Evolutionary conservation across 2,888 invertebrate species (phyloP).

Genomic region (Blera fallax): DNA sequence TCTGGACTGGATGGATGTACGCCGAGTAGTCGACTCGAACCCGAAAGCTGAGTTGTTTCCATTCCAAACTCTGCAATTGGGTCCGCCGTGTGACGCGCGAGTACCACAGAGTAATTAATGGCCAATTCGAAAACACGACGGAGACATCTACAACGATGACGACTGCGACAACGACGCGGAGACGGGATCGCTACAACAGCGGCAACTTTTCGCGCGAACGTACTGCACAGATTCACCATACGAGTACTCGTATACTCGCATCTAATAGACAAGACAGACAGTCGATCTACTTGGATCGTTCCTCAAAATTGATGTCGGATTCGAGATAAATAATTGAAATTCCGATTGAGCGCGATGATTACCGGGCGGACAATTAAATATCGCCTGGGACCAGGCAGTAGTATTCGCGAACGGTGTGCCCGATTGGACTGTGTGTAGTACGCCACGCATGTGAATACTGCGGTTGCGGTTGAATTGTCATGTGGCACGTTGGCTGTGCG

Average conservation of each 20-base stretch:
- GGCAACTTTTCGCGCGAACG: conserved; percentile 33
- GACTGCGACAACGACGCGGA: conserved; percentile 54
- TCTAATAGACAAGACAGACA: conserved; percentile 63
- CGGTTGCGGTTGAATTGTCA: conserved; percentile 67
- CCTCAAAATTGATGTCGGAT: conserved; percentile 70
- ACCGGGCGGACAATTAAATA: conserved; percentile 69
- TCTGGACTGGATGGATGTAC: conserved; percentile 15
- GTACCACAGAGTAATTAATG: conserved; percentile 68
- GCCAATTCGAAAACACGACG: conserved; percentile 72
- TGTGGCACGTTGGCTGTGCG: conserved; percentile 63
- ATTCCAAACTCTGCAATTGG: conserved; percentile 26
- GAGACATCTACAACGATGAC: conserved; percentile 70
- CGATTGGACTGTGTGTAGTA: conserved; percentile 23
- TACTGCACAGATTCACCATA: not conserved
- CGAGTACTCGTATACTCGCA: not conserved
- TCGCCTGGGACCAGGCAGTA: conserved; percentile 50
- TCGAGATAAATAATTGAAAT: conserved; percentile 71
- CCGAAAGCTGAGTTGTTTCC: conserved; percentile 29
- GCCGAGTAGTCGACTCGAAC: not conserved
- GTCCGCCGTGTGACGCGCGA: conserved; percentile 60
- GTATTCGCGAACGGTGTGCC: conserved; percentile 13
- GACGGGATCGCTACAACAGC: conserved; percentile 26
- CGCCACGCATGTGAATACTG: conserved; percentile 67
- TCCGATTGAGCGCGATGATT: conserved; percentile 72
- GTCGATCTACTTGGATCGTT: conserved; percentile 67